phyloP scores from a whole-genome alignment of 2,888 invertebrate genomes.

The Agrotis segetum region DNA sequence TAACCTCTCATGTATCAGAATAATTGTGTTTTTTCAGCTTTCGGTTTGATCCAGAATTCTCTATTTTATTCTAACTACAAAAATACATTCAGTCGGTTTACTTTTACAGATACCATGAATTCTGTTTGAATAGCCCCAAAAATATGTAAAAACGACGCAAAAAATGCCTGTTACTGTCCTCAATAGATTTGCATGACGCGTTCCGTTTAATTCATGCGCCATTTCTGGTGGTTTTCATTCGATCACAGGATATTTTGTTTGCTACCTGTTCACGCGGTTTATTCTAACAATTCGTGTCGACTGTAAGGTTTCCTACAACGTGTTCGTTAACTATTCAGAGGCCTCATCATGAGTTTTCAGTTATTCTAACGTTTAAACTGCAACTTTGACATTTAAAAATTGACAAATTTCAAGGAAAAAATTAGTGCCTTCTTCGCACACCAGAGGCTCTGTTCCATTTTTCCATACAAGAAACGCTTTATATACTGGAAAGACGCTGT shows the following conservation, averaged over 20 bases:
- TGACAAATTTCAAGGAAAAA: no score
- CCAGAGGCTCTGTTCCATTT: no score
- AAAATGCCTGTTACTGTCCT: conserved; percentile 38
- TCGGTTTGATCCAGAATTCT: neutral
- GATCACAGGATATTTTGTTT: conserved; percentile 29
- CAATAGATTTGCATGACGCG: conserved; percentile 44
- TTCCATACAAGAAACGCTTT: no score
- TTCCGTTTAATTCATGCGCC: conserved; percentile 39
- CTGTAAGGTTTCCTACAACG: neutral
- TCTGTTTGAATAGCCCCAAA: conserved; percentile 27
- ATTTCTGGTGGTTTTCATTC: conserved; percentile 38
- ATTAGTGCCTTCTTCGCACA: no score
- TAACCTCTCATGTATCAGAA: neutral
- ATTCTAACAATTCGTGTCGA: conserved; percentile 26
- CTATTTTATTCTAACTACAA: neutral
- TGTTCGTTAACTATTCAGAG: neutral
- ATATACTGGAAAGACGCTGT: no score
- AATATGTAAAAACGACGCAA: conserved; percentile 32
- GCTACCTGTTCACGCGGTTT: conserved; percentile 35
- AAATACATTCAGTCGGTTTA: conserved; percentile 14
- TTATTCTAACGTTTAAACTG: no score
- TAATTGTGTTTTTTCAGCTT: neutral
- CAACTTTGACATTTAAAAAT: no score
- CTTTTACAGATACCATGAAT: conserved; percentile 33
- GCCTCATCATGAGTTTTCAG: no score